Base-by-base conservation (phyloP, 1,140 invertebrate genomes). In the Tetraneura akinire region DNA sequence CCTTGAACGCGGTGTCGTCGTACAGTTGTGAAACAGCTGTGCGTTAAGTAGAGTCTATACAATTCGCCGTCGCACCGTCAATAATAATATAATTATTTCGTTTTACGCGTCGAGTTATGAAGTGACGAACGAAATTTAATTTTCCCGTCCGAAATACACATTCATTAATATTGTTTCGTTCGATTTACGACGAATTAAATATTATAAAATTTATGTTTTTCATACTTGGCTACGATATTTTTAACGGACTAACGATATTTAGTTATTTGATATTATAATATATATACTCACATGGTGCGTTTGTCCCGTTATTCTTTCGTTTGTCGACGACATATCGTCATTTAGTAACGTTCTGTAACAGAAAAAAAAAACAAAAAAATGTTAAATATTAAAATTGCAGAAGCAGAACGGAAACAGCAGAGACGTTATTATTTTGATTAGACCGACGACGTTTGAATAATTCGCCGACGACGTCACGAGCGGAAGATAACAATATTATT, bases 61-160 rank as follows among this genome's bases (percentile, higher is more conserved):
- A n/a, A 45, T 78, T 78, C 74, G 74, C 74, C 74, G 74, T 78
- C 74, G n/a, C 6, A 68, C 42, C 2, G 66, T 45, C 37, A n/a
- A 68, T n/a, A n/a, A 68, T 3, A 32, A 71, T 51, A 45, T 23
- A 45, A 45, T 71, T 71, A 45, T 26, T 16, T 68, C 21, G 64
- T 68, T 45, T 68, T 68, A 68, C 66, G 66, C 42, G 14, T 47
- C n/a, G 8, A 14, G 21, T 42, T 16, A 37, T 47, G 47, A 9
- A 47, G 23, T 16, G 47, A 68, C 23, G 14, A 13, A 42, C n/a
- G 10, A n/a, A 21, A 66, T 68, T 64, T 11, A 42, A 45, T 45
- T 68, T 13, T 8, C 32, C 32, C 21, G 18, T 53, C 5, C 51
- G 51, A n/a, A 11, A n/a, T n/a, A n/a, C n/a, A n/a, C n/a, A n/a